Evolutionary conservation across 2,113 vertebrate species (phyloP).

Genomic region (Pelvicachromis taeniatus): DNA sequence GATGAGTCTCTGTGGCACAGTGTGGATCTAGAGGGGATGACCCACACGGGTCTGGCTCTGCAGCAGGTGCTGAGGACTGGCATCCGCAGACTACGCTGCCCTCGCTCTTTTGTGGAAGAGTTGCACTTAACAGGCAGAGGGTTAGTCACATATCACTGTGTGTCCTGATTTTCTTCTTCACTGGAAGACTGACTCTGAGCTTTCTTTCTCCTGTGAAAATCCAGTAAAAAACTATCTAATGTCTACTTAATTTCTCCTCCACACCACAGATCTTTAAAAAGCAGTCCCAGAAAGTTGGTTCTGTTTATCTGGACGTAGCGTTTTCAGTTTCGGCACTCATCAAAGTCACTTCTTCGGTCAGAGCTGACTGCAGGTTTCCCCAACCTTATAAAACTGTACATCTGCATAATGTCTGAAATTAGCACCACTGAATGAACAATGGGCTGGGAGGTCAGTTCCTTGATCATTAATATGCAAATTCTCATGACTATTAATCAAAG

Average conservation of each 20-base stretch:
- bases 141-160: slow-evolving; percentile 62
- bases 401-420: too few relatives aligned
- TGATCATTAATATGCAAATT: too few relatives aligned
- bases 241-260: background rate
- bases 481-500: too few relatives aligned
- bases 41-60: slow-evolving; percentile 73
- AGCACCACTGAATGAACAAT: too few relatives aligned
- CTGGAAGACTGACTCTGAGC: background rate
- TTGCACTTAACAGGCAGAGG: slow-evolving; percentile 66
- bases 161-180: background rate
- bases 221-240: background rate
- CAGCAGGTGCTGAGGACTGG: slow-evolving; percentile 78
- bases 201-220: background rate
- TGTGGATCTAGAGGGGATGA: slow-evolving; percentile 82
- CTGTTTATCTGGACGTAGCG: too few relatives aligned
- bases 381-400: too few relatives aligned
- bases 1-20: slow-evolving; percentile 92
- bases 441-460: too few relatives aligned
- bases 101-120: slow-evolving; percentile 78
- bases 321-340: too few relatives aligned
- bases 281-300: too few relatives aligned
- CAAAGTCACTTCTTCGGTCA: too few relatives aligned
- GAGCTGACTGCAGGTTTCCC: too few relatives aligned
- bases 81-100: slow-evolving; percentile 82
- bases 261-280: background rate